A percentile compares a stretch with the other conserved stretches of the same genome.
Conservation (phyloP, 2,888 invertebrate species). For the Helicoverpa assulta region DNA sequence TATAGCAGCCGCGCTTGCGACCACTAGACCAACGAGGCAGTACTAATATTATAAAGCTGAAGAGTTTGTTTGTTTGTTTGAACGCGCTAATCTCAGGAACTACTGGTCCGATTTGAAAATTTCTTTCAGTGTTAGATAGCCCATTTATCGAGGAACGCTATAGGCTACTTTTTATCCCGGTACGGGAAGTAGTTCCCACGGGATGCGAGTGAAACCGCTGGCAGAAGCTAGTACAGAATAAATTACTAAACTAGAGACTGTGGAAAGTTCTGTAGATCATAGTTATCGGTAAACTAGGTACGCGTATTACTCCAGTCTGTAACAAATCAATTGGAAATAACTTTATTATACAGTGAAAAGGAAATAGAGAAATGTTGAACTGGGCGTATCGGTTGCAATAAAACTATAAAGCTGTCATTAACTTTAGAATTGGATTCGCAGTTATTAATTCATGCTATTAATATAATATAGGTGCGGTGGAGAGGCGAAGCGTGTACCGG, state of each 20-base stretch:
- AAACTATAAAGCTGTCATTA: constrained; percentile 45
- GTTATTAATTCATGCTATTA: constrained; percentile 66
- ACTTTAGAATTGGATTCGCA: constrained; percentile 50
- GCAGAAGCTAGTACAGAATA: too few species aligned
- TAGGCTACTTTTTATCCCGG: too few species aligned
- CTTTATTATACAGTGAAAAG: constrained; percentile 14
- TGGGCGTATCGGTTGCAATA: constrained; percentile 12
- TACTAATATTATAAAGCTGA: too few species aligned
- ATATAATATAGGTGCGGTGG: constrained; percentile 63
- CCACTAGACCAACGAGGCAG: too few species aligned
- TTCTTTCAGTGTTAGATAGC: too few species aligned
- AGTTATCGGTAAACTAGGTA: constrained; percentile 28
- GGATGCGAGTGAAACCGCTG: too few species aligned
- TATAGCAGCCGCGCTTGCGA: too few species aligned
- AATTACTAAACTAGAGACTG: constrained; percentile 10
- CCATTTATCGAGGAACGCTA: too few species aligned
- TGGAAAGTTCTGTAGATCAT: constrained; percentile 23
- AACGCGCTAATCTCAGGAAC: too few species aligned
- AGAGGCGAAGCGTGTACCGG: constrained; percentile 63
- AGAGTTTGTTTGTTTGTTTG: too few species aligned
- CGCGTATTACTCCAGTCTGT: constrained; percentile 18
- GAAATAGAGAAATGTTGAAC: constrained; percentile 25
- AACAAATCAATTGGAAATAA: constrained; percentile 29
- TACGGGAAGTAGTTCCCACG: too few species aligned
- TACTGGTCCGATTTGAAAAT: too few species aligned